Conservation (phyloP, 2,888 invertebrate genomes). For the Amiota communis region DNA sequence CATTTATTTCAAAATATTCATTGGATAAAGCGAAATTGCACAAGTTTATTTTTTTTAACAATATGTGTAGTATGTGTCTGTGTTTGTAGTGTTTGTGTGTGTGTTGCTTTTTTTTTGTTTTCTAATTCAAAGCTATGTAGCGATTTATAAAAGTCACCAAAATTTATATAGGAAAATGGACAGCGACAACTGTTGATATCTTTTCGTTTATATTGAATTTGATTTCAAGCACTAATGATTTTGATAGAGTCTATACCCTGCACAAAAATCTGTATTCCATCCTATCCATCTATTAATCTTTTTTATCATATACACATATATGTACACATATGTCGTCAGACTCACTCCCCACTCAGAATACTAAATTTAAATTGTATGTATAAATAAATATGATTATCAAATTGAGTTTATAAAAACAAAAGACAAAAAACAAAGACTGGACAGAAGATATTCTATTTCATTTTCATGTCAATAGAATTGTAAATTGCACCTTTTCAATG, state of each 20-base stretch:
- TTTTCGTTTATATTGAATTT: conserved; percentile 62
- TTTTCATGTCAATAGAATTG: no score
- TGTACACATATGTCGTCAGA: no score
- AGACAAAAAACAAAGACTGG: no score
- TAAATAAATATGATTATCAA: no score
- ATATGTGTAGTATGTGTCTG: conserved; percentile 26
- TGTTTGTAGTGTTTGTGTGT: neutral
- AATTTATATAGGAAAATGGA: conserved; percentile 61
- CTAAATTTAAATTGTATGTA: no score
- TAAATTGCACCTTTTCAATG: no score
- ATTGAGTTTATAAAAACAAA: no score
- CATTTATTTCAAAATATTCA: conserved; percentile 33
- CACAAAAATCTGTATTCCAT: neutral
- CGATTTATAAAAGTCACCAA: conserved; percentile 67
- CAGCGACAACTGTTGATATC: conserved; percentile 66
- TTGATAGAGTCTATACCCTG: conserved; percentile 19
- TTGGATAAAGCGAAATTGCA: conserved; percentile 46
- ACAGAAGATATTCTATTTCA: no score
- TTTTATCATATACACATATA: no score
- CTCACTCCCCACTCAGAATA: no score
- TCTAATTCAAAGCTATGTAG: conserved; percentile 57
- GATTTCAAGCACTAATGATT: conserved; percentile 50
- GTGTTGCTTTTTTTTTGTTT: conserved; percentile 20
- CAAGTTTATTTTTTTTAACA: conserved; percentile 28
- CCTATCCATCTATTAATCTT: no score